A percentile compares a stretch with the other conserved stretches of the same genome.
These are phyloP conservation scores for Hyposmocoma kahamanoa DNA, from an alignment of 1,140 invertebrate species.

Conservation along the genomic window DNA sequence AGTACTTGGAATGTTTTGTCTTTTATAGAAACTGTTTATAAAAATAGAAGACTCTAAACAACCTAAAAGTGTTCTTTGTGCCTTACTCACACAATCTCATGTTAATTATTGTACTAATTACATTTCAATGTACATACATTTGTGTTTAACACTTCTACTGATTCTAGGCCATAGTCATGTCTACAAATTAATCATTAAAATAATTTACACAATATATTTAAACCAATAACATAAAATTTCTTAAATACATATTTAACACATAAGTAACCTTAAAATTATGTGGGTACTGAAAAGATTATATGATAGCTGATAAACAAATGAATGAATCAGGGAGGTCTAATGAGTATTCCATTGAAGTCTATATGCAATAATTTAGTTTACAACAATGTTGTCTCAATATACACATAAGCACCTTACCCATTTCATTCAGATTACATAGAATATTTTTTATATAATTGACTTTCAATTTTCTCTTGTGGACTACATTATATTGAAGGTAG, in stretches of 20 bases:
- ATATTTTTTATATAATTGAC: constrained; percentile 67
- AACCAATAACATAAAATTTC: no score
- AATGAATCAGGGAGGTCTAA: no score
- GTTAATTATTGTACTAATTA: no score
- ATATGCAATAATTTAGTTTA: constrained; percentile 14
- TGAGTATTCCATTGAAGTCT: constrained; percentile 23
- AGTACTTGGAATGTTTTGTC: no score
- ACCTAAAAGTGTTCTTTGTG: no score
- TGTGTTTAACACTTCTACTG: constrained; percentile 2
- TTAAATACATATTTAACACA: no score
- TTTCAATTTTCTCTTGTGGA: constrained; percentile 30
- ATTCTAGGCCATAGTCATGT: constrained; percentile 7
- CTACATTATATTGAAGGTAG: constrained; percentile 17
- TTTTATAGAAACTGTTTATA: no score
- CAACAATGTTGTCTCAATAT: constrained; percentile 18
- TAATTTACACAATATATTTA: constrained; percentile 5
- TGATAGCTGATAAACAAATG: no score
- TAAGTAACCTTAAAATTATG: no score
- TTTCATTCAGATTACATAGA: constrained; percentile 23
- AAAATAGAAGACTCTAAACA: no score
- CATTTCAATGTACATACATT: neutral
- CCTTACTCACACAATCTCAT: no score
- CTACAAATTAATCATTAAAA: neutral
- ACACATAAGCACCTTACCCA: constrained; percentile 30
- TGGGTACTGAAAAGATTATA: no score